These are phyloP conservation scores for Chirona hameri DNA, from an alignment of 2,888 invertebrate species.

Conservation along the genomic window DNA sequence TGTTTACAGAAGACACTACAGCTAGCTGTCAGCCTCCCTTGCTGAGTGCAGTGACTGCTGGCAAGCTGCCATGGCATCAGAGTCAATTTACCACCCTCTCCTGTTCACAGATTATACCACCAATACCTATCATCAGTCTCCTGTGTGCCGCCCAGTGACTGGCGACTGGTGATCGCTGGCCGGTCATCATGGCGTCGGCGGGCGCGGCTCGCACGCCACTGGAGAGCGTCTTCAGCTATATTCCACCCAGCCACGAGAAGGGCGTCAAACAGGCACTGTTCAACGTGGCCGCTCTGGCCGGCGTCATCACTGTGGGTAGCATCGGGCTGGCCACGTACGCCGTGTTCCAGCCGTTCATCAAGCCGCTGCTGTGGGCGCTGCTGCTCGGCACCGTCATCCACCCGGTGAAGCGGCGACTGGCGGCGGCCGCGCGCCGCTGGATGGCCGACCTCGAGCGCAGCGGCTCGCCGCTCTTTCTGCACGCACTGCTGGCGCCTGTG, in stretches of 20 bases:
- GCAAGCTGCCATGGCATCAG: too few species aligned
- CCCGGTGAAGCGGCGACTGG: constrained; percentile 81
- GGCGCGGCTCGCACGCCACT: constrained; percentile 10
- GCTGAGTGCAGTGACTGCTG: too few species aligned
- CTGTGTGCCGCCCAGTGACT: too few species aligned
- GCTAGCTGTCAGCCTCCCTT: too few species aligned
- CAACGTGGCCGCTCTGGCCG: background rate
- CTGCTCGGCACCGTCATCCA: constrained; percentile 96
- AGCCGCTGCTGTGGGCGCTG: constrained; percentile 92
- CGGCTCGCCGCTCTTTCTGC: constrained; percentile 49
- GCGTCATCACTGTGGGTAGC: background rate
- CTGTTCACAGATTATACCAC: too few species aligned
- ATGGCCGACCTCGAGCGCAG: constrained; percentile 50
- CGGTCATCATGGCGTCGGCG: background rate
- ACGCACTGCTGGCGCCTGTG: constrained; percentile 56
- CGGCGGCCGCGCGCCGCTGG: constrained; percentile 73
- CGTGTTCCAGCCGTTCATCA: constrained; percentile 84
- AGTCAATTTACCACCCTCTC: too few species aligned
- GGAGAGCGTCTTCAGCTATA: constrained; percentile 11
- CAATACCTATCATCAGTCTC: too few species aligned
- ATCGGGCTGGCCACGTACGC: constrained; percentile 22
- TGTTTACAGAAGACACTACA: too few species aligned
- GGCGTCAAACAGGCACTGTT: constrained; percentile 9
- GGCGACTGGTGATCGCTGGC: background rate
- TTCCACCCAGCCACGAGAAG: constrained; percentile 27